phyloP scores from a whole-genome alignment of 2,113 vertebrate species.

The Steatornis caripensis region DNA sequence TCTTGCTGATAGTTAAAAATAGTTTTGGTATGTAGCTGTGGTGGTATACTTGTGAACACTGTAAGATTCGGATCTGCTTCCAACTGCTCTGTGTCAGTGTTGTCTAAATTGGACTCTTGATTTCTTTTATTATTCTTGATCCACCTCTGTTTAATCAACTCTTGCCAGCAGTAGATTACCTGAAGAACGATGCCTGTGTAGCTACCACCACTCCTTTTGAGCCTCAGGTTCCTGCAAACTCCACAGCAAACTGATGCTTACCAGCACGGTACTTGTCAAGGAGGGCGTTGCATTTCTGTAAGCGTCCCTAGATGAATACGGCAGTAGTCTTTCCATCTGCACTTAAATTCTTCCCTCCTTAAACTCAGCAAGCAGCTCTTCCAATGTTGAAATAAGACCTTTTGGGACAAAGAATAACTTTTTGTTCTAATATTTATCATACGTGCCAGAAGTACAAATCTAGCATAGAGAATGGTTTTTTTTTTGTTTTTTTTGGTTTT shows the following conservation, averaged over 20 bases:
- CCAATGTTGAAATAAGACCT: not conserved
- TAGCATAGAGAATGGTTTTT: fast-evolving
- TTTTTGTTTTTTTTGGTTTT: no score
- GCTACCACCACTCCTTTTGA: not conserved
- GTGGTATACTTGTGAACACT: not conserved
- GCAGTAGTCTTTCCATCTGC: not conserved
- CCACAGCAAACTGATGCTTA: not conserved
- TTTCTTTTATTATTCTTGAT: not conserved
- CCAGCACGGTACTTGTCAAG: fast-evolving
- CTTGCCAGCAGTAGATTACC: not conserved
- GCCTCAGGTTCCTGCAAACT: not conserved
- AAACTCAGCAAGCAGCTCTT: not conserved
- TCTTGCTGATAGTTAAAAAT: not conserved
- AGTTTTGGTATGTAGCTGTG: not conserved
- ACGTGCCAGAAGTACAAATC: not conserved
- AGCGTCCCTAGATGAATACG: not conserved
- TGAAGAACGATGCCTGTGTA: not conserved
- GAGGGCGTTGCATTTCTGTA: not conserved
- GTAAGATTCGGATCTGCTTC: not conserved
- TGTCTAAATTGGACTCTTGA: not conserved
- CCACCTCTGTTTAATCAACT: not conserved
- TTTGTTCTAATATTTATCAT: not conserved
- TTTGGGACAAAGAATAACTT: not conserved
- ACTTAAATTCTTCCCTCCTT: not conserved
- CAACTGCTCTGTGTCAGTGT: not conserved